Base-by-base conservation (phyloP, 1,140 invertebrate species). In the Bombus fervidus region DNA sequence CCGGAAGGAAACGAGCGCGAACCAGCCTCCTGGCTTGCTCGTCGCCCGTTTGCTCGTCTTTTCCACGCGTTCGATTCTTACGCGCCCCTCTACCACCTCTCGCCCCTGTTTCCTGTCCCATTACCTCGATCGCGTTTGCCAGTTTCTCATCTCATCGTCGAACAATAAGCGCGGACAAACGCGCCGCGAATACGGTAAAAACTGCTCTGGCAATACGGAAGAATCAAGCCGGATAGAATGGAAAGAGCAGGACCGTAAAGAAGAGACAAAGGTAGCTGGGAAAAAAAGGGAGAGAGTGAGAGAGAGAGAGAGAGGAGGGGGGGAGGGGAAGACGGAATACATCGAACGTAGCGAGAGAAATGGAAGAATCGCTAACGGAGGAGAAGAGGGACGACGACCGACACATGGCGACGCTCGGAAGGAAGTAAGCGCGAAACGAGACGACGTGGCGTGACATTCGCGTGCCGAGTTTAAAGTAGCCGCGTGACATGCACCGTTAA, bases 141-240 rank as follows among this genome's bases (percentile, higher is more conserved):
- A 82, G 82, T 82, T 92, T 93, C 91, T 87, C 93, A 92, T 89
- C 57, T 59, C 89, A 91, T 87, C 86, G 81, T 79, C 82, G 89
- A 92, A 93, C 92, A 92, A 93, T 92, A 90, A 75, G 18, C n/a
- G 74, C 39, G 77, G 25, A 15, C 25, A 31, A 41, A 34, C 66
- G 68, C 71, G 39, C 15, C 15, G 28, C 5, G 13, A 4, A 31
- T 34, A 75, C n/a, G 39, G 31, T 31, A 43, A 75, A 62, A 59
- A 59, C 47, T 8, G 34, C 43, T 31, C 43, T 31, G 31, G 82
- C 69, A 71, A 78, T 75, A 28, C 74, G 82, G 82, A 69, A 71
- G 74, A 41, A 39, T 68, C 9, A 57, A 1, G 12, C 15, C 43
- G 10, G 73, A 31, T 3, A 12, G 22, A 15, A 13, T 28, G 12